Evolutionary conservation across 2,888 invertebrate species (phyloP), one percentile per base, ranked within the genome.

Genomic region (Mylabris sibirica): DNA sequence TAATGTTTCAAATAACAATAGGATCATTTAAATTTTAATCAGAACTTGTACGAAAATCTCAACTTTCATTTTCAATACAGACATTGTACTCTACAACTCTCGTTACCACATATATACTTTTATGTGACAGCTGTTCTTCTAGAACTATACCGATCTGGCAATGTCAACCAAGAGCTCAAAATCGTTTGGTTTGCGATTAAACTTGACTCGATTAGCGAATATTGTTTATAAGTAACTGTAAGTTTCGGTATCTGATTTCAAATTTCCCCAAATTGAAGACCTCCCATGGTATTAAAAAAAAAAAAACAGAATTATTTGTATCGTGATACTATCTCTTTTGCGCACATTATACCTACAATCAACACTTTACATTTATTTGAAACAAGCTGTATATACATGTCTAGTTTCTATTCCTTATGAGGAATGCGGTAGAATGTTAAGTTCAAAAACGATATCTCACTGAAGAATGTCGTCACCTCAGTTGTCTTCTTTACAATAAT

Each of bases 381-480:
- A 38, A 38, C 38, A 38, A 38, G 35, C 14, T 41, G 41, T 41
- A 49, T 41, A 41, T 49, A 41, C 4, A 49, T 20, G 11, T 20
- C 44, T 11, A 17, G 49, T 49, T 8, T 9, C 9, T 20, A 38
- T 35, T 61, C 17, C 41, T 35, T 35, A 62, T 38, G 38, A 22
- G 62, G 62, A 62, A 62, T 62, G 38, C 62, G 62, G 62, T 38
- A 62, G 38, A 62, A 35, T 62, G 62, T 62, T 62, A 62, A 62
- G 38, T 62, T 38, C 62, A 62, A 62, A 62, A 62, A 30, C 41
- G 62, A 62, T 62, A 62, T 62, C 62, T 38, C 41, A 62, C 62
- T 24, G 8, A 62, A 62, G 62, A 62, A 62, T 62, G 62, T 62
- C 41, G 60, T 49, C 49, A 20, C 49, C 3, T 49, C 12, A 49